These are phyloP conservation scores for Pipistrellus kuhlii DNA, from an alignment of 2,797 vertebrate species.

Conservation along the genomic window DNA sequence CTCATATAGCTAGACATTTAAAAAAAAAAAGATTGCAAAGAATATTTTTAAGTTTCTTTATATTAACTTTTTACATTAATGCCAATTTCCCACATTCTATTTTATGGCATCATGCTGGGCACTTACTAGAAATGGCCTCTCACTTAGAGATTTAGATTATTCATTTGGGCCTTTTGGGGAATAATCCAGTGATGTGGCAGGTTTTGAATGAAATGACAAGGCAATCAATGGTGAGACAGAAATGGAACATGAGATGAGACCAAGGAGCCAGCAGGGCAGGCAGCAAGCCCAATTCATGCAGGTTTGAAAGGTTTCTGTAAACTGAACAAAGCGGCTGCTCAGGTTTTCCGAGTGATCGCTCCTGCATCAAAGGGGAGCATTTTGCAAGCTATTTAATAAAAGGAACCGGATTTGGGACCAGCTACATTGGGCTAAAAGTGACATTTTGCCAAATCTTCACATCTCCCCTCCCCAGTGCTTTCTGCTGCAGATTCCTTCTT, in stretches of 20 bases:
- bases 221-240: background rate
- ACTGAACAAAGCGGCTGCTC: background rate
- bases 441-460: background rate
- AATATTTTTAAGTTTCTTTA: background rate
- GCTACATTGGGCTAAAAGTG: background rate
- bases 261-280: background rate
- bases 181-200: too few species aligned
- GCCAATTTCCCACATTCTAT: background rate
- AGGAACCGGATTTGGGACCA: background rate
- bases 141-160: background rate
- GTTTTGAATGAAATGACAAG: background rate
- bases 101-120: background rate
- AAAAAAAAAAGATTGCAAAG: background rate
- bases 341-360: background rate
- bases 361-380: background rate
- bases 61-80: background rate
- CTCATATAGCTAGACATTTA: background rate
- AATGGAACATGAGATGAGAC: background rate
- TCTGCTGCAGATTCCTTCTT: background rate
- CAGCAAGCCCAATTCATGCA: accelerated
- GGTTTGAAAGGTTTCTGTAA: accelerated
- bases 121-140: background rate
- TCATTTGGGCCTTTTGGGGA: background rate
- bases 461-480: background rate
- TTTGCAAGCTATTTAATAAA: background rate